Conservation (phyloP, 2,797 vertebrate genomes). For the Protosalanx chinensis region DNA sequence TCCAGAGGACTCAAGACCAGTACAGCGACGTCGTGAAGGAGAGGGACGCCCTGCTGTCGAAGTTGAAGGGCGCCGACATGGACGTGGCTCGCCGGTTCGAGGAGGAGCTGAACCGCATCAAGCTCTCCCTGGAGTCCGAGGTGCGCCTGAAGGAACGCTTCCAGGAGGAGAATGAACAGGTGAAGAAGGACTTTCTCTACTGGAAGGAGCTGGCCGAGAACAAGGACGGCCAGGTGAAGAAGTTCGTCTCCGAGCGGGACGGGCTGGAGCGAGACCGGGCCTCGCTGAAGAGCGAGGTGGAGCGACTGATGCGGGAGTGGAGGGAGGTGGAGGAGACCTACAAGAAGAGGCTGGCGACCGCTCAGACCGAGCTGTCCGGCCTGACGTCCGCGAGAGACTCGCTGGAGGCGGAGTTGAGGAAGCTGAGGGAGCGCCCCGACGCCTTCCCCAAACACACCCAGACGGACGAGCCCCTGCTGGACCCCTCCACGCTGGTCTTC, state of each 20-base stretch:
- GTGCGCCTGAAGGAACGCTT: constrained; percentile 76
- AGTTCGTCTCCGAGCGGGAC: constrained; percentile 77
- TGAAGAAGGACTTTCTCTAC: constrained; percentile 82
- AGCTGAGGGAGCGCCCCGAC: constrained; percentile 69
- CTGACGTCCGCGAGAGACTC: constrained; percentile 67
- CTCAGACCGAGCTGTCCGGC: constrained; percentile 76
- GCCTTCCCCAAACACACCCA: constrained; percentile 73
- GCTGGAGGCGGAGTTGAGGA: constrained; percentile 78
- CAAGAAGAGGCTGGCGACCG: constrained; percentile 69
- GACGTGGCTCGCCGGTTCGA: constrained; percentile 80
- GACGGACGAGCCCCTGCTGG: constrained; percentile 70
- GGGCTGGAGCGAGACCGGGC: constrained; percentile 80
- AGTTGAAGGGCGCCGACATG: constrained; percentile 81
- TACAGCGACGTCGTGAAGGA: constrained; percentile 81
- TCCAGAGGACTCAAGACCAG: constrained; percentile 82
- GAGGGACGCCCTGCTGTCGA: constrained; percentile 83
- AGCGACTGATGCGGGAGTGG: constrained; percentile 81
- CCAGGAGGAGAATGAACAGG: constrained; percentile 84
- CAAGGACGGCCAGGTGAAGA: constrained; percentile 78
- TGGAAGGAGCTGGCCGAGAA: constrained; percentile 86
- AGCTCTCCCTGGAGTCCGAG: constrained; percentile 81
- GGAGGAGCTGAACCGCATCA: constrained; percentile 82
- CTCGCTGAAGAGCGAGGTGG: constrained; percentile 77
- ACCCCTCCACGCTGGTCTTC: constrained; percentile 81
- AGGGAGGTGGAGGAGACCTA: constrained; percentile 80